phyloP scores from a whole-genome alignment of 2,113 vertebrate genomes.

The Theropithecus gelada region DNA sequence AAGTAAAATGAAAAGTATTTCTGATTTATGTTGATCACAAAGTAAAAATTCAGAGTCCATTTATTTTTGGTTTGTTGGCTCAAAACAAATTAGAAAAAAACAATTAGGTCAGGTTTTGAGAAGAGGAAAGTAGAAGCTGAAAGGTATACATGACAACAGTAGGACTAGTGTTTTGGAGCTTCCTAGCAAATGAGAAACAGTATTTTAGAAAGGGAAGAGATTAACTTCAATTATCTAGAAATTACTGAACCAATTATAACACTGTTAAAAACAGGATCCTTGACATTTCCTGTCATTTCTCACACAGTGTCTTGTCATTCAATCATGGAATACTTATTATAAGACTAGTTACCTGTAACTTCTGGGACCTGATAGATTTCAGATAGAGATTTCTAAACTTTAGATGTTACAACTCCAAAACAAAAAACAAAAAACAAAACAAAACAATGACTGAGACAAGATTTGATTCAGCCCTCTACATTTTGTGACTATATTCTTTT shows the following conservation, averaged over 20 bases:
- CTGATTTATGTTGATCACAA: not conserved
- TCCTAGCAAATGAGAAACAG: not conserved
- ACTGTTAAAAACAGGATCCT: not conserved
- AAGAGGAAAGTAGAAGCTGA: not conserved
- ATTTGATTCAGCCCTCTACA: not conserved
- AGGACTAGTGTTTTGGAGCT: not conserved
- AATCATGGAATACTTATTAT: not conserved
- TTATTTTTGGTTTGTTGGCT: slow-evolving; percentile 48
- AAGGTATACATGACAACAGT: not conserved
- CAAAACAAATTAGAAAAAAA: not conserved
- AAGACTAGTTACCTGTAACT: not conserved
- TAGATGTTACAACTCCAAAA: not conserved
- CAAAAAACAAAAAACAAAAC: not conserved
- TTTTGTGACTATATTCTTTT: slow-evolving; percentile 10
- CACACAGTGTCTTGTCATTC: not conserved
- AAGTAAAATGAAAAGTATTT: not conserved
- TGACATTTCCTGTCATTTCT: not conserved
- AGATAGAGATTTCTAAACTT: not conserved
- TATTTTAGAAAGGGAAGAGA: not conserved
- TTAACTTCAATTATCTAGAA: not conserved
- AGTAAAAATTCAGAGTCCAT: not conserved
- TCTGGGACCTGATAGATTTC: not conserved
- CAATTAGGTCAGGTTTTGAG: not conserved
- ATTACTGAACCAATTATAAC: not conserved
- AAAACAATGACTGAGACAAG: not conserved